Evolutionary conservation across 2,888 invertebrate species (phyloP).

Genomic region (Imbricaverruca yamaguchii): DNA sequence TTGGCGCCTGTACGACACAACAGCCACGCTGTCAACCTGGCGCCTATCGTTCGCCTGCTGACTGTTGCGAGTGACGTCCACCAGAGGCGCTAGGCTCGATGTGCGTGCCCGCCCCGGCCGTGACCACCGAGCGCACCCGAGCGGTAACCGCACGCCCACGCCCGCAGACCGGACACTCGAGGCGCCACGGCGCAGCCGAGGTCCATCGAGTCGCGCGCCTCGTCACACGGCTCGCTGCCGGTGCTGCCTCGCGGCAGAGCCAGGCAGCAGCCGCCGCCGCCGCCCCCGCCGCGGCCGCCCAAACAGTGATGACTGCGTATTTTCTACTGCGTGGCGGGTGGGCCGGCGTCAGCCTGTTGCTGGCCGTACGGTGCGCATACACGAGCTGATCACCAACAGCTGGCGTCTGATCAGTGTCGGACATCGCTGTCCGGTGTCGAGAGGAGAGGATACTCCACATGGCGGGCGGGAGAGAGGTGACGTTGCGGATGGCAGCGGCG

Average conservation of each 20-base stretch:
- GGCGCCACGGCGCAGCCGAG: neutral
- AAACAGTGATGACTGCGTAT: neutral
- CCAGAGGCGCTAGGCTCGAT: neutral
- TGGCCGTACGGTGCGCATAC: neutral
- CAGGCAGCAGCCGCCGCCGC: neutral
- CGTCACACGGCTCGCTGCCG: neutral
- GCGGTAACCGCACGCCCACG: neutral
- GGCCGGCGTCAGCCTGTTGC: neutral
- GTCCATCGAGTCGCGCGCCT: neutral
- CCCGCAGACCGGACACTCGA: neutral
- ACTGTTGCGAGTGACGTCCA: neutral
- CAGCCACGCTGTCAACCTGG: too few species aligned
- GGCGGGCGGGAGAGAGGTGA: too few species aligned
- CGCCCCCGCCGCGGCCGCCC: neutral
- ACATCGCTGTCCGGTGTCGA: too few species aligned
- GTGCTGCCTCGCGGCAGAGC: neutral
- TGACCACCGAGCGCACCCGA: neutral
- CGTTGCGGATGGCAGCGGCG: too few species aligned
- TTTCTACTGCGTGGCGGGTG: neutral
- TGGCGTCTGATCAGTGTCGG: too few species aligned
- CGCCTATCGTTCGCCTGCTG: too few species aligned
- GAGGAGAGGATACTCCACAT: too few species aligned
- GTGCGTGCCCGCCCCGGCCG: neutral
- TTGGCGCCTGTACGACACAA: too few species aligned
- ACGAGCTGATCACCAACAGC: neutral